phyloP scores from a whole-genome alignment of 2,113 vertebrate genomes.

The Sciurus niger region DNA sequence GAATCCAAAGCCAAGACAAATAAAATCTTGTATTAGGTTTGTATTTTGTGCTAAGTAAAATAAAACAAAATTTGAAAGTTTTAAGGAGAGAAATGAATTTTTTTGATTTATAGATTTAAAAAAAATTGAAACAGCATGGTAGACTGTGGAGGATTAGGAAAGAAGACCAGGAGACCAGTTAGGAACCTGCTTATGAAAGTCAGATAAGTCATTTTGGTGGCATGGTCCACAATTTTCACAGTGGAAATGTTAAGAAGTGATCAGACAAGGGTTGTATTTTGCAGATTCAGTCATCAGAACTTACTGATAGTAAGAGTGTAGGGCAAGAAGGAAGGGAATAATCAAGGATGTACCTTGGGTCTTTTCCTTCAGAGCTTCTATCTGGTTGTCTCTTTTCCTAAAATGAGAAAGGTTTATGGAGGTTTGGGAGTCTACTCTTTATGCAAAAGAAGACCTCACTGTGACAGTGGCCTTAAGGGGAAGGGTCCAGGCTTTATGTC shows the following conservation, averaged over 20 bases:
- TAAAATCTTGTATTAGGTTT: neutral
- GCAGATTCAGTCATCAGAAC: neutral
- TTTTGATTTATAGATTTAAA: slow-evolving; percentile 8
- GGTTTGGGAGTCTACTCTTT: neutral
- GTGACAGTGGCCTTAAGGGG: neutral
- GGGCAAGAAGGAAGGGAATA: neutral
- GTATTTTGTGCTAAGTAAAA: slow-evolving; percentile 10
- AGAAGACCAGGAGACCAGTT: neutral
- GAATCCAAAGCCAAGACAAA: neutral
- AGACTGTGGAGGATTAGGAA: neutral
- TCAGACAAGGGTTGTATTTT: neutral
- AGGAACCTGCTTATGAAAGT: neutral
- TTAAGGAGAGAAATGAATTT: neutral
- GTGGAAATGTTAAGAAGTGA: neutral
- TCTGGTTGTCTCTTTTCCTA: neutral
- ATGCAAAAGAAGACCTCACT: neutral
- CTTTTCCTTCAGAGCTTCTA: neutral
- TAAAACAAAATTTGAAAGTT: neutral
- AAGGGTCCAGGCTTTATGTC: neutral
- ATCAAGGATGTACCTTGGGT: neutral
- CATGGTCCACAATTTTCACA: neutral
- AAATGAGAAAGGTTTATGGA: neutral
- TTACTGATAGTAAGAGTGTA: neutral
- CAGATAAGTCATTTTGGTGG: neutral
- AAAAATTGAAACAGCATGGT: neutral